Percentiles rank a stretch among this genome's conserved stretches.
Evolutionary conservation across 1,140 invertebrate species (phyloP).

Genomic region (Brachionus rotundiformis): DNA sequence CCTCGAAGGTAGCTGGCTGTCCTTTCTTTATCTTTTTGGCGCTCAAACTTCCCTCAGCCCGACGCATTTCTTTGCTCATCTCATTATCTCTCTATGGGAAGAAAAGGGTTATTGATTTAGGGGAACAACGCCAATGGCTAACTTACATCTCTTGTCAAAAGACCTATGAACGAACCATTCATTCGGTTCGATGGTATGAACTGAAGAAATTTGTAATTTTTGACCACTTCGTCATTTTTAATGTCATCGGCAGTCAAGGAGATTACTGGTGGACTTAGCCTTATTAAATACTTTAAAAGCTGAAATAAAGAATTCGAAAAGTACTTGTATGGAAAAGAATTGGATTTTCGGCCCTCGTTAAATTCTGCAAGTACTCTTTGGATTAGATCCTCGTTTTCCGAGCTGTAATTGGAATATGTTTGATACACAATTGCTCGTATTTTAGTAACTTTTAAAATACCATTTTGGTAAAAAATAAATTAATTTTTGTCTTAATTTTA

Average conservation of each 20-base stretch:
- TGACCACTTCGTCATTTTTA: slow-evolving; percentile 48
- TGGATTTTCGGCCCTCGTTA: slow-evolving; percentile 24
- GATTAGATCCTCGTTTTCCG: slow-evolving; percentile 35
- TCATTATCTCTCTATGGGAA: slow-evolving; percentile 36
- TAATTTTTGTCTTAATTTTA: neutral
- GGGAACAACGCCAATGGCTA: too few relatives aligned
- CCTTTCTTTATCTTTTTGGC: slow-evolving; percentile 36
- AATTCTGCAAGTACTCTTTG: neutral
- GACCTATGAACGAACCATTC: slow-evolving; percentile 43
- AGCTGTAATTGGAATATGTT: slow-evolving; percentile 33
- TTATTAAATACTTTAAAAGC: neutral
- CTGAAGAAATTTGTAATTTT: slow-evolving; percentile 39
- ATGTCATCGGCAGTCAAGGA: slow-evolving; percentile 28
- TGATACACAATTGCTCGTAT: slow-evolving; percentile 38
- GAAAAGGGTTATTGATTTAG: too few relatives aligned
- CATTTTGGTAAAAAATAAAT: neutral
- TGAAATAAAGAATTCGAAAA: too few relatives aligned
- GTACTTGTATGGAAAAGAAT: slow-evolving; percentile 29
- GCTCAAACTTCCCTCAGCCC: slow-evolving; percentile 3
- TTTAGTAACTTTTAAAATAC: slow-evolving; percentile 42
- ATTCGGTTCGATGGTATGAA: slow-evolving; percentile 41
- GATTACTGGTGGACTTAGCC: slow-evolving; percentile 45
- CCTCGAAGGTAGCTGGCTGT: slow-evolving; percentile 33
- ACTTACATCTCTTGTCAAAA: slow-evolving; percentile 43
- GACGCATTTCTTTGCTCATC: slow-evolving; percentile 21